A percentile compares a stretch with the other conserved stretches of the same genome.
These are phyloP conservation scores for Saguinus imperator DNA, from an alignment of 2,113 vertebrate genomes.

Conservation along the genomic window DNA sequence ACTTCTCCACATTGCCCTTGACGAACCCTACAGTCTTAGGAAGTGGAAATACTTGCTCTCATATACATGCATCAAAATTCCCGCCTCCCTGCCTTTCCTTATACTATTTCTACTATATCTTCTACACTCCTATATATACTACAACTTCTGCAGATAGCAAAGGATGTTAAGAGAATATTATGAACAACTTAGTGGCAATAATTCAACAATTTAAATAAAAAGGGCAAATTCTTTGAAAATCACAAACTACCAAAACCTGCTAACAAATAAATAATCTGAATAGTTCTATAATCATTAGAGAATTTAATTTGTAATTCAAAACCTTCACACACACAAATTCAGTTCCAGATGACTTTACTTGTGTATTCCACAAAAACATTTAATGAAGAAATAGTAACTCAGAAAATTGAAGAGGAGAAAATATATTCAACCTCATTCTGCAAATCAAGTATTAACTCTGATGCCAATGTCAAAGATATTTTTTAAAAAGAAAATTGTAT, in stretches of 20 bases:
- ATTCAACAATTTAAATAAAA: neutral
- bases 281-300: neutral
- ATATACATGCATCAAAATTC: neutral
- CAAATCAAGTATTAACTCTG: neutral
- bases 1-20: neutral
- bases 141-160: neutral
- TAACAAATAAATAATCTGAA: neutral
- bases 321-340: neutral
- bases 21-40: neutral
- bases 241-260: neutral
- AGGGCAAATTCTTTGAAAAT: neutral
- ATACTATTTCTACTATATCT: neutral
- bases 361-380: neutral
- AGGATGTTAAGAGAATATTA: neutral
- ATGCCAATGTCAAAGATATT: neutral
- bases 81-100: neutral
- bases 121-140: fast-evolving
- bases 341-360: neutral
- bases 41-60: neutral
- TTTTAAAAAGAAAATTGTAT: neutral
- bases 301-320: neutral
- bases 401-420: conserved; percentile 20
- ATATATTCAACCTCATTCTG: neutral
- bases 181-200: neutral
- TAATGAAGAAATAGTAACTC: neutral